Conservation (phyloP, 2,888 invertebrate species). For the Norana najaformis region DNA sequence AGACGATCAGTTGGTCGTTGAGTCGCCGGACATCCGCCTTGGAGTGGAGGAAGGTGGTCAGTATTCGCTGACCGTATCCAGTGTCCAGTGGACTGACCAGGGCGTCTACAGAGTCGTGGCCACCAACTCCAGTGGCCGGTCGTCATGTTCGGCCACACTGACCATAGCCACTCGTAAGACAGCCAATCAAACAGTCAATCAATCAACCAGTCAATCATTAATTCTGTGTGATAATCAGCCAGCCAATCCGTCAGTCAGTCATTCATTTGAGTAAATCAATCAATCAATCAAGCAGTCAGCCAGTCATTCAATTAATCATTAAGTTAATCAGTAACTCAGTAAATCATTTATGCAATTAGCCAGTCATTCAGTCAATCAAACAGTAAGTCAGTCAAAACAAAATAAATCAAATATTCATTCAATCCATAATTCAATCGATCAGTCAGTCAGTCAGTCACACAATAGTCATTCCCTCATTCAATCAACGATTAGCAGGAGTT, state of each 20-base stretch:
- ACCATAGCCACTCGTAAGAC: not conserved
- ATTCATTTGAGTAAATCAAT: not conserved
- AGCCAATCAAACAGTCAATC: not conserved
- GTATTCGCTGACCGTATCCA: constrained; percentile 2
- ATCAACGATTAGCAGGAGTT: no score
- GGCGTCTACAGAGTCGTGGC: constrained; percentile 20
- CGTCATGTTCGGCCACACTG: constrained; percentile 24
- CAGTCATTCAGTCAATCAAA: not conserved
- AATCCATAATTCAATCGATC: not conserved
- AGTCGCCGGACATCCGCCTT: not conserved
- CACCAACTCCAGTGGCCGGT: not conserved
- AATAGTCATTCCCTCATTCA: not conserved
- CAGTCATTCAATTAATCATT: not conserved
- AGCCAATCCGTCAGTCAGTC: not conserved
- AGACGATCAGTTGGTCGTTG: constrained; percentile 10
- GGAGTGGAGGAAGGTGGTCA: not conserved
- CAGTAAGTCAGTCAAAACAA: not conserved
- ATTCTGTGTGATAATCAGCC: not conserved
- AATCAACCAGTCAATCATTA: not conserved
- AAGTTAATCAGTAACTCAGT: not conserved
- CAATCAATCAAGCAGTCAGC: not conserved
- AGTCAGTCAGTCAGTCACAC: not conserved
- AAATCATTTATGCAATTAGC: not conserved
- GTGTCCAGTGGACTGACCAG: not conserved
- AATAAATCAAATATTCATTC: not conserved